Conservation (phyloP, 2,797 vertebrate species). For the Harpagifer antarcticus region DNA sequence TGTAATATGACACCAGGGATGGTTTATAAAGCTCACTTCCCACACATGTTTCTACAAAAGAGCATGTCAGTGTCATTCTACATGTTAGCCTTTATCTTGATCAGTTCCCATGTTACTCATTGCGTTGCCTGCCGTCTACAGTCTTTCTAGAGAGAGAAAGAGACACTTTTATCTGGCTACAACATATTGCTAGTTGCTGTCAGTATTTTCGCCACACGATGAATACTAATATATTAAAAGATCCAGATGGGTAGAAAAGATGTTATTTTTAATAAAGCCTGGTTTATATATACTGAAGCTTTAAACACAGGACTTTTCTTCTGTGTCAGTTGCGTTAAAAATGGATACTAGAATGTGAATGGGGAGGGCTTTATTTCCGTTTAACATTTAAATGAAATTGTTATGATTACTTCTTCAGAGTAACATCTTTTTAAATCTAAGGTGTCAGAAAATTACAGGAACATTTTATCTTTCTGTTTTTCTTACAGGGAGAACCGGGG, state of each 20-base stretch:
- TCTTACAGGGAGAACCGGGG: conserved; percentile 4
- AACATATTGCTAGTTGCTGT: background rate
- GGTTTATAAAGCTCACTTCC: background rate
- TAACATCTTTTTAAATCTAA: conserved; percentile 7
- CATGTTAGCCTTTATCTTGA: conserved; percentile 11
- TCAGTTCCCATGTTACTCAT: conserved; percentile 11
- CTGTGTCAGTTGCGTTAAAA: conserved; percentile 2
- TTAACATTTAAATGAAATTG: conserved; percentile 39
- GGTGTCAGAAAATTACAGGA: conserved; percentile 29
- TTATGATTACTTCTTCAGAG: conserved; percentile 27
- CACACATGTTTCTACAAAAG: conserved; percentile 2
- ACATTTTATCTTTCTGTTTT: conserved; percentile 39
- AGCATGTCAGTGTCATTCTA: conserved; percentile 21
- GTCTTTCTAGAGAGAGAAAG: background rate
- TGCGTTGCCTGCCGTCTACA: background rate
- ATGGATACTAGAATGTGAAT: background rate
- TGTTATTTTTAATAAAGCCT: conserved; percentile 2
- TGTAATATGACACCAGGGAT: conserved; percentile 27
- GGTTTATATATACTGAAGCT: background rate
- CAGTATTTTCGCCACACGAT: background rate
- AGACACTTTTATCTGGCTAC: background rate
- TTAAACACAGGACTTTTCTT: conserved; percentile 6
- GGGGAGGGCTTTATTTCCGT: background rate
- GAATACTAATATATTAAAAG: conserved; percentile 7
- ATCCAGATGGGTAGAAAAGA: background rate